Percentiles rank a stretch among this genome's conserved stretches.
phyloP scores from a whole-genome alignment of 1,140 invertebrate species.

The Caenorhabditis latens region DNA sequence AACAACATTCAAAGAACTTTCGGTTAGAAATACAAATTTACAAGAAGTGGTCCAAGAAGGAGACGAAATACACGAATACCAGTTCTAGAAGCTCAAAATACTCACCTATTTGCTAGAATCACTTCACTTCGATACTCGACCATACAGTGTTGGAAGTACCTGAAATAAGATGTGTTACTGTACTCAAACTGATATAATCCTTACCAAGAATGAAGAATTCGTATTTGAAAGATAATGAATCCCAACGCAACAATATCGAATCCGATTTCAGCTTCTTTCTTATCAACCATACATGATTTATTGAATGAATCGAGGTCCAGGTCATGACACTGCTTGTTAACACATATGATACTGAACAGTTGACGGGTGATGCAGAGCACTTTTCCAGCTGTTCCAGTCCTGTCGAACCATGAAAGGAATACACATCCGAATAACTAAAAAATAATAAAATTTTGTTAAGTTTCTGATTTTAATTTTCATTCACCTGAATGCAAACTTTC shows the following conservation, averaged over 20 bases:
- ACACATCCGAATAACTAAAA: constrained; percentile 73
- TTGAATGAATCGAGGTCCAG: constrained; percentile 45
- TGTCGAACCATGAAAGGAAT: constrained; percentile 61
- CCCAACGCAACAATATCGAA: constrained; percentile 73
- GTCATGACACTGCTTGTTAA: constrained; percentile 55
- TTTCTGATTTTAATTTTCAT: not conserved
- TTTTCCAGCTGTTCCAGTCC: not conserved
- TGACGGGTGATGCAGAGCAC: constrained; percentile 68
- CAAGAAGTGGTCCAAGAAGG: not conserved
- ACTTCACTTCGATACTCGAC: constrained; percentile 77
- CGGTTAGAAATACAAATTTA: not conserved
- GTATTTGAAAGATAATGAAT: constrained; percentile 75
- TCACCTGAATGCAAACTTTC: constrained; percentile 75
- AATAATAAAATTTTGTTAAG: not conserved
- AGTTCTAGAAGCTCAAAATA: not conserved
- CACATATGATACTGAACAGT: constrained; percentile 74
- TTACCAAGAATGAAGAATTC: constrained; percentile 74
- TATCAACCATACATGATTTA: constrained; percentile 61
- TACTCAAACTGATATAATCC: not conserved
- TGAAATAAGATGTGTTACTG: not conserved
- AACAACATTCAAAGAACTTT: constrained; percentile 21
- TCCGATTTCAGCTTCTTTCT: constrained; percentile 73
- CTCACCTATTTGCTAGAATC: constrained; percentile 74
- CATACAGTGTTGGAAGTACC: constrained; percentile 76
- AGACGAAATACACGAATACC: not conserved